Evolutionary conservation across 2,113 vertebrate genomes (phyloP).

Genomic region (Gambusia affinis): DNA sequence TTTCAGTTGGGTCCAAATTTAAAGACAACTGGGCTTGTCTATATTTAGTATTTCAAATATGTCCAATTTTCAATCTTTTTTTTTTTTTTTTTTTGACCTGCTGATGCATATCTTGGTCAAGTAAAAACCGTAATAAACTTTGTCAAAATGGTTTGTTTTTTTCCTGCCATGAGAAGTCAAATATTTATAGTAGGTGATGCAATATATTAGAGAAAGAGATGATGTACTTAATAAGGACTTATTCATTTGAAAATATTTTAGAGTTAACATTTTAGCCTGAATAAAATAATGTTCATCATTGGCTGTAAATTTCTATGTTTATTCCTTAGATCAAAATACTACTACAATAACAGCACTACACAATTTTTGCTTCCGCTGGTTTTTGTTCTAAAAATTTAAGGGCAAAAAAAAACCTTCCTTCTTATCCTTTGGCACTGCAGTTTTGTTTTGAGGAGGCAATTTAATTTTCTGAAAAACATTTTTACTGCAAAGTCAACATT

Average conservation of each 20-base stretch:
- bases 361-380: too few relatives aligned
- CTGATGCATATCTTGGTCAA: too few relatives aligned
- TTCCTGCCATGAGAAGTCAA: too few relatives aligned
- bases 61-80: not conserved
- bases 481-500: not conserved
- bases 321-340: not conserved
- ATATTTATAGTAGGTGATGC: too few relatives aligned
- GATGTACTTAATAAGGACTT: too few relatives aligned
- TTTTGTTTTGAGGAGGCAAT: not conserved
- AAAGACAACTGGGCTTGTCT: too few relatives aligned
- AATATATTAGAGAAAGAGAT: too few relatives aligned
- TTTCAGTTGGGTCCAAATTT: not conserved
- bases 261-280: not conserved
- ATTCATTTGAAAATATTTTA: too few relatives aligned
- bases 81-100: not conserved
- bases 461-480: not conserved
- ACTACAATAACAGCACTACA: not conserved
- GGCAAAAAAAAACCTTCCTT: too few relatives aligned
- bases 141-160: too few relatives aligned
- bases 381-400: too few relatives aligned
- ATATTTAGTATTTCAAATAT: not conserved
- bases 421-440: not conserved
- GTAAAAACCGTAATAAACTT: too few relatives aligned
- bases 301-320: not conserved
- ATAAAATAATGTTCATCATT: not conserved